Evolutionary conservation across 2,113 vertebrate genomes (phyloP), one percentile per base, ranked within the genome.

Genomic region (Cromileptes altivelis): DNA sequence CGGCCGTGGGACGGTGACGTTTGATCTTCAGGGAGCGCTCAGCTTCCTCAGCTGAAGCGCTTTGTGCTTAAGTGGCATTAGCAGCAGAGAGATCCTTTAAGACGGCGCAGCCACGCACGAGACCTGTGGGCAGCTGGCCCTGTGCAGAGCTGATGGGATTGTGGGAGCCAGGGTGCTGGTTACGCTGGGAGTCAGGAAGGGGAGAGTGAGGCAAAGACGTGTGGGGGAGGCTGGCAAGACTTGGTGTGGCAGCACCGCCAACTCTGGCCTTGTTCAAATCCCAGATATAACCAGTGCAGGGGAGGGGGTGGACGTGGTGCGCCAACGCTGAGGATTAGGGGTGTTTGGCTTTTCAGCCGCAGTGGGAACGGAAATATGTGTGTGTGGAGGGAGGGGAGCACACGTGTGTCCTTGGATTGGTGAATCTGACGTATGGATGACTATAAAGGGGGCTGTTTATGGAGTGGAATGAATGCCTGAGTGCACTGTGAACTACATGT

Each of bases 51-150:
- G 78, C 81, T 87, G 80, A 88, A 73, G 74, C 40, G 76, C 78
- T 93, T 90, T 89, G 87, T 73, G 82, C 61, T 82, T 94, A 94
- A 94, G 91, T 61, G 68, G 91, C 72, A 93, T 95, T 94, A 92
- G 74, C 23, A 1, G 23, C n/a, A 40, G 49, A 72, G 68, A 89
- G 91, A 95, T 94, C 93, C 87, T 87, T 92, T 95, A 92, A 94
- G 89, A 88, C 63, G 70, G 21, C 1, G 71, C 61, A 73, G 90
- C 74, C 69, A 52, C 10, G 63, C 91, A 93, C 84, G 80, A 92
- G 93, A 93, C 84, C 89, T 33, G 61, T 19, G 64, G 88, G 90
- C 91, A 90, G 84, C 85, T 81, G 76, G 88, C 68, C 79, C 76
- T 70, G 0, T 1, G 58, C 71, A 49, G 50, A 67, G 72, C 85